These are phyloP conservation scores for Crocidura indochinensis DNA, from an alignment of 2,797 vertebrate genomes.

Conservation along the genomic window DNA sequence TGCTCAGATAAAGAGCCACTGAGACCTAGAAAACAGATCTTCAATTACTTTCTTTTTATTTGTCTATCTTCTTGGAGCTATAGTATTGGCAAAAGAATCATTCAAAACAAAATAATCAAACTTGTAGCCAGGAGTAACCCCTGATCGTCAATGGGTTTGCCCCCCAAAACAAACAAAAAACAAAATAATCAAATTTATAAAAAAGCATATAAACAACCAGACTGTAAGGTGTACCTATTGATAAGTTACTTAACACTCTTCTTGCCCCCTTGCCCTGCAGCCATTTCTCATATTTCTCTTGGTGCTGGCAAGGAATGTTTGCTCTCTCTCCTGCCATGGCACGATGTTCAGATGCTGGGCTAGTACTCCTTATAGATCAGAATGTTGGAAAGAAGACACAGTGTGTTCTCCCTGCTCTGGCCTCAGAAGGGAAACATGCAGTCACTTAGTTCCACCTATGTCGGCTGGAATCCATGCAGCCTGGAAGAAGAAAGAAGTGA, in stretches of 20 bases:
- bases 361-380: background rate
- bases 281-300: background rate
- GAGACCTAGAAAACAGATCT: background rate
- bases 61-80: slow-evolving; percentile 1
- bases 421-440: background rate
- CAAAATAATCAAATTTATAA: slow-evolving; percentile 15
- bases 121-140: background rate
- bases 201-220: background rate
- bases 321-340: background rate
- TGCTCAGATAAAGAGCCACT: slow-evolving; percentile 31
- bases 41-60: background rate
- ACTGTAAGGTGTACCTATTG: background rate
- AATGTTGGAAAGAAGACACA: slow-evolving; percentile 22
- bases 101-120: slow-evolving; percentile 40
- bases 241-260: background rate
- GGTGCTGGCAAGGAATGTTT: background rate
- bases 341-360: background rate
- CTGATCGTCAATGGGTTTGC: too few relatives aligned
- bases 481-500: background rate
- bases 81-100: background rate
- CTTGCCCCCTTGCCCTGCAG: background rate
- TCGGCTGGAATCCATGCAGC: background rate
- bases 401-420: slow-evolving; percentile 17
- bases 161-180: background rate
- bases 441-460: slow-evolving; percentile 8